Conservation (phyloP, 1,140 invertebrate species). For the Drosophila pachea region DNA sequence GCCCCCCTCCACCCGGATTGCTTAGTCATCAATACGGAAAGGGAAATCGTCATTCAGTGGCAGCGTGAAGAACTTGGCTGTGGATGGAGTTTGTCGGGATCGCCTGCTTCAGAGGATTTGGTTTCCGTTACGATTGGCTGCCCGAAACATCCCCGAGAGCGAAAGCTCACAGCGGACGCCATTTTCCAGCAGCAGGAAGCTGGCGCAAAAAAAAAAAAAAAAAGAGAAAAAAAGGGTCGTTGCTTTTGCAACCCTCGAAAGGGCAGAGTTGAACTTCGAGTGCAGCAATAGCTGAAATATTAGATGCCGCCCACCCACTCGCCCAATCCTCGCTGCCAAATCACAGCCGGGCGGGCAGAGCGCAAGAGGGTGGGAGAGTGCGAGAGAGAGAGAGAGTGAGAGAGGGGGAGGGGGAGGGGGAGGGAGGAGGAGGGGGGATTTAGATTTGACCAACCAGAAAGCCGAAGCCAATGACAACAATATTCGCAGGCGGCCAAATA, state of each 20-base stretch:
- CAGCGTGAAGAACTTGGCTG: too few species aligned
- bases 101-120: not conserved
- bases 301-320: constrained; percentile 1
- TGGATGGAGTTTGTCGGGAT: too few species aligned
- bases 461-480: constrained; percentile 6
- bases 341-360: too few species aligned
- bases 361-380: too few species aligned
- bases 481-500: constrained; percentile 30
- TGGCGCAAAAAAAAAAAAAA: too few species aligned
- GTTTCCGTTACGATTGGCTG: constrained; percentile 3
- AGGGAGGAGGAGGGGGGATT: constrained; percentile 5
- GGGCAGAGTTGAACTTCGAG: not conserved
- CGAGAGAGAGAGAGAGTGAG: not conserved
- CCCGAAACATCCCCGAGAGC: constrained; percentile 2
- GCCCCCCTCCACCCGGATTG: not conserved
- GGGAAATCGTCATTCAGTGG: constrained; percentile 6
- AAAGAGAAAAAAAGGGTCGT: constrained; percentile 4
- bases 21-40: constrained; percentile 31
- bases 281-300: constrained; percentile 5
- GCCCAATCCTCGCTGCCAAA: too few species aligned
- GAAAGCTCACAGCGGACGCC: constrained; percentile 1
- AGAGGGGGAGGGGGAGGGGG: not conserved
- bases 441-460: constrained; percentile 29
- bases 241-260: constrained; percentile 21
- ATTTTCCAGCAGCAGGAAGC: constrained; percentile 5